Percentiles rank a stretch among this genome's conserved stretches.
Evolutionary conservation across 2,113 vertebrate species (phyloP).

Genomic region (Mus musculus): DNA sequence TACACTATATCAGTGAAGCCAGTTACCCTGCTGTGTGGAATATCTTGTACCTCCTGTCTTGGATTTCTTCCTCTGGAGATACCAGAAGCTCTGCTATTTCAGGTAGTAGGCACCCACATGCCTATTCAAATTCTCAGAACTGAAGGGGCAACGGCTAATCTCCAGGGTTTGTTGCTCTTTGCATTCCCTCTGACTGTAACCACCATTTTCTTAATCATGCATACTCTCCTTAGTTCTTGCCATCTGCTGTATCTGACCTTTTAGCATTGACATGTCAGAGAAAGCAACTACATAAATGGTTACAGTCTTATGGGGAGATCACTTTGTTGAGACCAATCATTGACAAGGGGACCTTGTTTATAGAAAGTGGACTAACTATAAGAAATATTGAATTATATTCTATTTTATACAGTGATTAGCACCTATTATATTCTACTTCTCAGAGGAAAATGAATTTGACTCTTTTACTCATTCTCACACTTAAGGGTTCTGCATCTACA

Average conservation of each 20-base stretch:
- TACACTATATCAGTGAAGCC: neutral
- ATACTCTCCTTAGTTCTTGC: neutral
- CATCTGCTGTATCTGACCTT: neutral
- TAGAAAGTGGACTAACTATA: neutral
- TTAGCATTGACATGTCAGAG: neutral
- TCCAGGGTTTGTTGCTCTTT: neutral
- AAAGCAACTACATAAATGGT: neutral
- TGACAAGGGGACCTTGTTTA: neutral
- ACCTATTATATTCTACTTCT: neutral
- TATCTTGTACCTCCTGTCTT: neutral
- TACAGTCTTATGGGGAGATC: neutral
- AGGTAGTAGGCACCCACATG: neutral
- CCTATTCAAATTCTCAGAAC: neutral
- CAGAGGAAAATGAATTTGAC: neutral
- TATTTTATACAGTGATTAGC: conserved; percentile 31
- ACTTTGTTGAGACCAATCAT: neutral
- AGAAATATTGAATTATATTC: conserved; percentile 2
- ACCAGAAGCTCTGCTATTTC: neutral
- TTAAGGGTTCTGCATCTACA: neutral
- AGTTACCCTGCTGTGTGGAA: neutral
- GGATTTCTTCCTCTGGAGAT: neutral
- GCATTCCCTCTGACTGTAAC: neutral
- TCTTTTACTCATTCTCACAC: neutral
- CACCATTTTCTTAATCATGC: neutral
- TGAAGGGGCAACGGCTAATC: neutral